Evolutionary conservation across 1,140 invertebrate species (phyloP).

Genomic region (Formica selysi): DNA sequence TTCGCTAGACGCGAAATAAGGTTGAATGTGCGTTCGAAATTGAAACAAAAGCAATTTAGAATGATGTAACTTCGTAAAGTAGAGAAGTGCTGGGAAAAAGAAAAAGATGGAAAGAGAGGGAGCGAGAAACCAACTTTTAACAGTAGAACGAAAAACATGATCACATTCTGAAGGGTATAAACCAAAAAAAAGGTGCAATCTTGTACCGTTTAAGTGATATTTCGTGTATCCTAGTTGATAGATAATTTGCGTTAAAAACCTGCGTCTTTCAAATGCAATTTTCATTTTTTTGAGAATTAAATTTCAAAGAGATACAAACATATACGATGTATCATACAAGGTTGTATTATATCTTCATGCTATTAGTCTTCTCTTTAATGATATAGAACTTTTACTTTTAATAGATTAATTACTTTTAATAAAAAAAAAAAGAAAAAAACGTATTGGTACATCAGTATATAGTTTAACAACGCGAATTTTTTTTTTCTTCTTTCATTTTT

Average conservation of each 20-base stretch:
- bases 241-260: neutral
- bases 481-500: neutral
- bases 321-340: no score
- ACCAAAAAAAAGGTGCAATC: neutral
- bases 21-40: conserved; percentile 44
- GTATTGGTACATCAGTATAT: conserved; percentile 5
- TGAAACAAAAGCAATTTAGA: conserved; percentile 48
- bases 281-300: neutral
- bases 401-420: neutral
- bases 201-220: conserved; percentile 47
- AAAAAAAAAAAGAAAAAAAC: neutral
- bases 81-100: neutral
- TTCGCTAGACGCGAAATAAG: conserved; percentile 27
- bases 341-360: neutral
- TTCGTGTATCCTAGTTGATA: conserved; percentile 31
- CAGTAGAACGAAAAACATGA: neutral
- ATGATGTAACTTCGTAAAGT: conserved; percentile 40
- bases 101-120: neutral
- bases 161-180: neutral
- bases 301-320: neutral
- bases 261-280: neutral
- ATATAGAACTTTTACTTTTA: neutral
- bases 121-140: conserved; percentile 18
- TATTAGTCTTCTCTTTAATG: neutral
- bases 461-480: neutral